Conservation (phyloP, 2,797 vertebrate species). For the Salmo trutta region DNA sequence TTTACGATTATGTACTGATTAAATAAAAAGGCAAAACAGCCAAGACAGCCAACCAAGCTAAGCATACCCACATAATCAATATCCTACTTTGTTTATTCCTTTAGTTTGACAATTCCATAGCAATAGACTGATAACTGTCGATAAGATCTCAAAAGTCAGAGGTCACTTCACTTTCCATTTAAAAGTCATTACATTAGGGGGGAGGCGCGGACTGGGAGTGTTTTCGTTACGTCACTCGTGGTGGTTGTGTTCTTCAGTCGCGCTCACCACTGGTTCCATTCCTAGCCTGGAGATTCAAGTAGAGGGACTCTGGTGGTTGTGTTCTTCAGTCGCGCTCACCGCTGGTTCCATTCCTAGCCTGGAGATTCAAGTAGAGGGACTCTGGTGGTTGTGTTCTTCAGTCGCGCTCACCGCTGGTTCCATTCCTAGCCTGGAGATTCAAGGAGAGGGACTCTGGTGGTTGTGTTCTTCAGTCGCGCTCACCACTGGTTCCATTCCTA, state of each 20-base stretch:
- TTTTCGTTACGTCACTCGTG: conserved; percentile 28
- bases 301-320: neutral
- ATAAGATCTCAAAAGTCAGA: neutral
- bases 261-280: neutral
- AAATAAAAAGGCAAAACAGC: neutral
- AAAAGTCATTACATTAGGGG: no score
- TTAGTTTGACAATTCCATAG: neutral
- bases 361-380: neutral
- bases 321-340: neutral
- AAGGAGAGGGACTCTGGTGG: neutral
- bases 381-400: neutral
- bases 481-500: neutral
- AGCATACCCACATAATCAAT: neutral
- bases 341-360: neutral
- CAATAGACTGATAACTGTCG: neutral
- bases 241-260: neutral
- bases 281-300: neutral
- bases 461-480: neutral
- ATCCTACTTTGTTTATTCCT: neutral
- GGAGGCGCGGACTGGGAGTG: neutral
- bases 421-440: conserved; percentile 1
- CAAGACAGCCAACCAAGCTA: neutral
- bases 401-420: neutral
- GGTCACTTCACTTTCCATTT: neutral
- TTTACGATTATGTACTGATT: neutral